Percentiles rank a stretch among this genome's conserved stretches.
Evolutionary conservation across 2,797 vertebrate genomes (phyloP).

Genomic region (Galagoides demidoff): DNA sequence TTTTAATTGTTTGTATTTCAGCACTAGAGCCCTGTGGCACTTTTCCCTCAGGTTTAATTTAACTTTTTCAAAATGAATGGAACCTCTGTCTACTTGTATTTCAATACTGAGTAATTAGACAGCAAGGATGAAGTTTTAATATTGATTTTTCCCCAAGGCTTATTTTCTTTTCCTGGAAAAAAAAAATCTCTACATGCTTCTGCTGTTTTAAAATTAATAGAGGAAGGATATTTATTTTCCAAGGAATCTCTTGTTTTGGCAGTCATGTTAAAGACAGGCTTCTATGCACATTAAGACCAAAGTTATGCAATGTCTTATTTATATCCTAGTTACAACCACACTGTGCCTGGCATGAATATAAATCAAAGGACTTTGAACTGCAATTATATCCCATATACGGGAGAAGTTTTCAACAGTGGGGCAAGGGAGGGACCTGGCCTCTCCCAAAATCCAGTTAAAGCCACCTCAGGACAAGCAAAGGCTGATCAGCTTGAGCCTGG

Average conservation of each 20-base stretch:
- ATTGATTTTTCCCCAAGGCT: not conserved
- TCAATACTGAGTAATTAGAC: slow-evolving; percentile 43
- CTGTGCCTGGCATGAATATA: slow-evolving; percentile 31
- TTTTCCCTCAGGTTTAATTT: slow-evolving; percentile 56
- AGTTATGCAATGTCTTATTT: slow-evolving; percentile 61
- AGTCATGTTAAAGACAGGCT: slow-evolving; percentile 44
- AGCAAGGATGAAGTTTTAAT: slow-evolving; percentile 29
- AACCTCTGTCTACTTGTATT: slow-evolving; percentile 54
- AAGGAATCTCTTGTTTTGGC: slow-evolving; percentile 57
- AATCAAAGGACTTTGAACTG: slow-evolving; percentile 59
- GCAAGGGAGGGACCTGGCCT: not conserved
- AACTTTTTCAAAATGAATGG: slow-evolving; percentile 63
- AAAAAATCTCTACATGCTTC: not conserved
- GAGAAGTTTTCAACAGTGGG: slow-evolving; percentile 31
- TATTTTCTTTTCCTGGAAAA: not conserved
- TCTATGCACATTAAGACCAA: slow-evolving; percentile 33
- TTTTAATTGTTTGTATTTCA: slow-evolving; percentile 57
- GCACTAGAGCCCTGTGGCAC: not conserved
- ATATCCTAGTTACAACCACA: slow-evolving; percentile 67
- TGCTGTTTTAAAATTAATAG: slow-evolving; percentile 41
- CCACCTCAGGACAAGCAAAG: slow-evolving; percentile 14
- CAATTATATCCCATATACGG: slow-evolving; percentile 63
- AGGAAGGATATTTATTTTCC: slow-evolving; percentile 62
- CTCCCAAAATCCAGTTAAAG: not conserved
- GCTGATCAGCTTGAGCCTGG: not conserved